These are phyloP conservation scores for Lepidotrigona ventralis DNA, from an alignment of 1,140 invertebrate genomes.

Conservation along the genomic window DNA sequence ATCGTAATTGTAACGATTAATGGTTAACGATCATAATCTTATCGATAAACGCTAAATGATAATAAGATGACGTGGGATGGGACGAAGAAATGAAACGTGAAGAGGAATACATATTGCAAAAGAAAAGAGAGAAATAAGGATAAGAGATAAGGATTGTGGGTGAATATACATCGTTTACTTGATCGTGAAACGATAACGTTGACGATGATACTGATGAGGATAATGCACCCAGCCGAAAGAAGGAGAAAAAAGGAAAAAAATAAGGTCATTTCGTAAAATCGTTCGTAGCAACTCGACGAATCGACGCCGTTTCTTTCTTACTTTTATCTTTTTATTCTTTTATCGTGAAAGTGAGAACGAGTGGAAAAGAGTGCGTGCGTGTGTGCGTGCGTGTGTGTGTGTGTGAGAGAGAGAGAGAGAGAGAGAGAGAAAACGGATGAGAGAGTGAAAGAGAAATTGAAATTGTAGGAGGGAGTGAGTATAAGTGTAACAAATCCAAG, in stretches of 20 bases:
- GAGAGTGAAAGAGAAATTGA: too few species aligned
- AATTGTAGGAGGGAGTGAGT: slow-evolving; percentile 8
- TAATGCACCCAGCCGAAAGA: slow-evolving; percentile 60
- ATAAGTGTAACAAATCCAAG: slow-evolving; percentile 48
- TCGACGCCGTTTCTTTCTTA: slow-evolving; percentile 44
- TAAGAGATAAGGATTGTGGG: slow-evolving; percentile 59
- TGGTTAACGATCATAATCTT: slow-evolving; percentile 77
- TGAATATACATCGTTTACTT: slow-evolving; percentile 37
- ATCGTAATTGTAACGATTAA: slow-evolving; percentile 80
- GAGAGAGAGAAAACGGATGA: slow-evolving; percentile 42
- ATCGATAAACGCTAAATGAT: slow-evolving; percentile 72
- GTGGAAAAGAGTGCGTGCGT: too few species aligned
- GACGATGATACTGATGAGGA: slow-evolving; percentile 44
- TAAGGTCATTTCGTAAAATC: slow-evolving; percentile 76
- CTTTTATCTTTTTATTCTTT: slow-evolving; percentile 47
- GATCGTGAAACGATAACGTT: slow-evolving; percentile 65
- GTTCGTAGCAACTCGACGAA: slow-evolving; percentile 67
- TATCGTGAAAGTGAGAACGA: slow-evolving; percentile 21
- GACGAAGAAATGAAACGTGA: slow-evolving; percentile 35
- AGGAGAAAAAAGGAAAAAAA: too few species aligned
- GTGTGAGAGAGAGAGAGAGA: slow-evolving; percentile 5
- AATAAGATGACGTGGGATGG: slow-evolving; percentile 44
- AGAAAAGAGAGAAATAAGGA: slow-evolving; percentile 23
- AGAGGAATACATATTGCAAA: background rate
- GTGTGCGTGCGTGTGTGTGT: too few species aligned